Evolutionary conservation across 1,140 invertebrate species (phyloP).

Genomic region (Drosophila paulistorum): DNA sequence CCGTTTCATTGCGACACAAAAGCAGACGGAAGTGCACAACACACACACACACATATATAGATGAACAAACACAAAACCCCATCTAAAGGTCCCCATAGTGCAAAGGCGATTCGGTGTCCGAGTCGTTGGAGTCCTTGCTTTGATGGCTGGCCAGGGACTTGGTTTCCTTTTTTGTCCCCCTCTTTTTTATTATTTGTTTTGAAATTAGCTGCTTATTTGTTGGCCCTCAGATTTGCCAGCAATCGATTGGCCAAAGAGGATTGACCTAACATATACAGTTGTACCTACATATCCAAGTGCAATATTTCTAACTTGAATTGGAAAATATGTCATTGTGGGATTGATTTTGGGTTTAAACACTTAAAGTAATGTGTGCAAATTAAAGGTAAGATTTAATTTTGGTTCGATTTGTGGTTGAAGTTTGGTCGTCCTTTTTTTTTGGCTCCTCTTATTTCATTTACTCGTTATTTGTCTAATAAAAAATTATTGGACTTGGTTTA

Average conservation of each 20-base stretch:
- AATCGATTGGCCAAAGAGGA: conserved; percentile 13
- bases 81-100: conserved; percentile 28
- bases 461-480: too few species aligned
- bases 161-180: not conserved
- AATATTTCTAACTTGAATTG: conserved; percentile 10
- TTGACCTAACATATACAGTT: not conserved
- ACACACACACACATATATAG: conserved; percentile 48
- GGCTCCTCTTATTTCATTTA: not conserved
- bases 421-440: not conserved
- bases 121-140: conserved; percentile 46
- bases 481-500: too few species aligned
- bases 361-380: not conserved
- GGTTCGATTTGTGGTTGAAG: not conserved
- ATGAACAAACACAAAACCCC: conserved; percentile 34
- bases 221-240: conserved; percentile 31
- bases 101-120: conserved; percentile 33
- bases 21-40: conserved; percentile 65
- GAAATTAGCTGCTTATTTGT: conserved; percentile 64
- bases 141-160: conserved; percentile 36
- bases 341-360: not conserved
- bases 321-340: not conserved
- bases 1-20: conserved; percentile 69
- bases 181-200: conserved; percentile 59
- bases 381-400: not conserved
- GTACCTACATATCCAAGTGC: conserved; percentile 2